Evolutionary conservation across 2,113 vertebrate genomes (phyloP).

Genomic region (Corvus cornix): DNA sequence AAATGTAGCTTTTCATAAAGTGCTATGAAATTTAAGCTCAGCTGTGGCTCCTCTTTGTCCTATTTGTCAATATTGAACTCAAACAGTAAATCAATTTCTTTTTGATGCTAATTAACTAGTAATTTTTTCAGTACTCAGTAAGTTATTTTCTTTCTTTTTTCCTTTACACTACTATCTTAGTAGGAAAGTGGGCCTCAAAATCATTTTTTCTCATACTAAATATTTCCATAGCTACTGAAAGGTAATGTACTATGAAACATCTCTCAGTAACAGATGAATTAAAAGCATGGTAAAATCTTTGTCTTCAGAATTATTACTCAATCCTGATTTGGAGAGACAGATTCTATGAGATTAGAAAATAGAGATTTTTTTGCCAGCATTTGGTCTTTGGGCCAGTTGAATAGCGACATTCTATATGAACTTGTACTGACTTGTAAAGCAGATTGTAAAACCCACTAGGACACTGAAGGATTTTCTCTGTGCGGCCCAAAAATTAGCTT

Average conservation of each 20-base stretch:
- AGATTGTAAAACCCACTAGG: not conserved
- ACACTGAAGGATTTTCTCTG: not conserved
- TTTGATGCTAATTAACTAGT: not conserved
- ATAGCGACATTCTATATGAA: not conserved
- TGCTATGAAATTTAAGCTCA: not conserved
- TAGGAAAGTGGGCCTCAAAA: not conserved
- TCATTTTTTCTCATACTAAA: not conserved
- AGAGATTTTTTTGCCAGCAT: not conserved
- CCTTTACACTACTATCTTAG: not conserved
- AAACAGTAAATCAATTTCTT: not conserved
- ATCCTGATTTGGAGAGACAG: not conserved
- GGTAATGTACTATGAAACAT: not conserved
- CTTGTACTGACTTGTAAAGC: not conserved
- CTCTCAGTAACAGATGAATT: not conserved
- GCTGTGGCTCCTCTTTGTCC: not conserved
- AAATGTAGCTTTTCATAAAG: slow-evolving; percentile 14
- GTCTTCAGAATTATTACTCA: not conserved
- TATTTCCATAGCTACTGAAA: not conserved
- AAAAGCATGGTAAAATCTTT: not conserved
- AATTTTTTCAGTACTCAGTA: not conserved
- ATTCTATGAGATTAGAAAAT: not conserved
- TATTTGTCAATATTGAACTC: not conserved
- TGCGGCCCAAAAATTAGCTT: not conserved
- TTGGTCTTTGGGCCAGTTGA: not conserved
- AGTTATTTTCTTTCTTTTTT: not conserved